These are phyloP conservation scores for Drosophila triauraria DNA, from an alignment of 1,140 invertebrate species.

Conservation along the genomic window DNA sequence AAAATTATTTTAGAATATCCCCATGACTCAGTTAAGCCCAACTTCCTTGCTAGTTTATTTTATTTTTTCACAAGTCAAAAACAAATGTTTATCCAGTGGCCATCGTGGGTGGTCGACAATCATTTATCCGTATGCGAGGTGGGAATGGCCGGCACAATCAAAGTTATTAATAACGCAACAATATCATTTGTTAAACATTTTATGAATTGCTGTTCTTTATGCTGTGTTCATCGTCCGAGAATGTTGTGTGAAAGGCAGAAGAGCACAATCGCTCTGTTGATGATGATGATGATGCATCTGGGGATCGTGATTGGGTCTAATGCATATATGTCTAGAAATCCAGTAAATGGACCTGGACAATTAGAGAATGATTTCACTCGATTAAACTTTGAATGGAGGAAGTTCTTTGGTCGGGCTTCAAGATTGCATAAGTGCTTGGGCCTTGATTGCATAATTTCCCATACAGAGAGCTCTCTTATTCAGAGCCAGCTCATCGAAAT, in stretches of 20 bases:
- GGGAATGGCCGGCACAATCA: conserved; percentile 44
- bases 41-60: conserved; percentile 38
- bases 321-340: conserved; percentile 35
- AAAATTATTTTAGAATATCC: not conserved
- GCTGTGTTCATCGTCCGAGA: conserved; percentile 56
- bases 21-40: conserved; percentile 32
- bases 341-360: conserved; percentile 23
- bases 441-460: conserved; percentile 45
- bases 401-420: conserved; percentile 29
- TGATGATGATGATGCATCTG: conserved; percentile 65
- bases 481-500: conserved; percentile 26
- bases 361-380: conserved; percentile 53
- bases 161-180: conserved; percentile 69
- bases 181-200: conserved; percentile 64
- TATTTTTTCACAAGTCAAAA: conserved; percentile 27
- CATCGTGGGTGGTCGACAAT: conserved; percentile 64
- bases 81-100: conserved; percentile 52
- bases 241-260: conserved; percentile 73
- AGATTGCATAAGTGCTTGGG: conserved; percentile 32
- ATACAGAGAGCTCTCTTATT: conserved; percentile 1
- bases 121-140: conserved; percentile 16
- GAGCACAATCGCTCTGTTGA: conserved; percentile 22
- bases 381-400: conserved; percentile 39
- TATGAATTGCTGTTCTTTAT: conserved; percentile 46
- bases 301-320: conserved; percentile 39